phyloP scores from a whole-genome alignment of 1,140 invertebrate genomes.

The Eumeta japonica region DNA sequence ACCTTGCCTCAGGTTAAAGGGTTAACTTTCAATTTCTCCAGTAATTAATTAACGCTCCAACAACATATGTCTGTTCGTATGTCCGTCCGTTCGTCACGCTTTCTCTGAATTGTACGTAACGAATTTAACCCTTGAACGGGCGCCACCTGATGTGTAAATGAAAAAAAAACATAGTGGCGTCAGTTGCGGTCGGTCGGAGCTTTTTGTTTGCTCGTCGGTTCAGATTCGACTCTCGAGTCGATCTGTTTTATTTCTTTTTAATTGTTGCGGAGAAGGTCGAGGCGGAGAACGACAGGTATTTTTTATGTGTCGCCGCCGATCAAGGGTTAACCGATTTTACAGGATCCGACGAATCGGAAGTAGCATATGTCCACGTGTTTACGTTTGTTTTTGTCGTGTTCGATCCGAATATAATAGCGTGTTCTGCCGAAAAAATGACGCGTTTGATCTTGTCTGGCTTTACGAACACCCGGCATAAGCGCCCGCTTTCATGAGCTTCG shows the following conservation, averaged over 20 bases:
- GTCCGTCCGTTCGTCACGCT: conserved; percentile 40
- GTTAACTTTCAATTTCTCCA: conserved; percentile 49
- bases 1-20: conserved; percentile 19
- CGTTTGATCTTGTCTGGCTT: no score
- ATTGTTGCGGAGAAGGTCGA: conserved; percentile 35
- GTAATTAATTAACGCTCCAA: conserved; percentile 46
- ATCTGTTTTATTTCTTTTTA: conserved; percentile 58
- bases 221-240: no score
- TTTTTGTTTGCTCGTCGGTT: no score
- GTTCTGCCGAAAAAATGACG: no score
- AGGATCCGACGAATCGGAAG: conserved; percentile 37
- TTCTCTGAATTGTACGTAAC: conserved; percentile 32
- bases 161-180: conserved; percentile 31
- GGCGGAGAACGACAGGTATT: conserved; percentile 21
- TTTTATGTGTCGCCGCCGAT: no score
- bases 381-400: conserved; percentile 25
- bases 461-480: no score
- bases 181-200: no score
- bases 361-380: conserved; percentile 37
- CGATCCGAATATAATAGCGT: no score
- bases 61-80: conserved; percentile 43
- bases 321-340: conserved; percentile 38
- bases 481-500: no score
- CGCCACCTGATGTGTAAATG: conserved; percentile 35
- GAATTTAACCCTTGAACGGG: conserved; percentile 28